Evolutionary conservation across 2,888 invertebrate species (phyloP), one percentile per base, ranked within the genome.

Genomic region (Mamestra brassicae): DNA sequence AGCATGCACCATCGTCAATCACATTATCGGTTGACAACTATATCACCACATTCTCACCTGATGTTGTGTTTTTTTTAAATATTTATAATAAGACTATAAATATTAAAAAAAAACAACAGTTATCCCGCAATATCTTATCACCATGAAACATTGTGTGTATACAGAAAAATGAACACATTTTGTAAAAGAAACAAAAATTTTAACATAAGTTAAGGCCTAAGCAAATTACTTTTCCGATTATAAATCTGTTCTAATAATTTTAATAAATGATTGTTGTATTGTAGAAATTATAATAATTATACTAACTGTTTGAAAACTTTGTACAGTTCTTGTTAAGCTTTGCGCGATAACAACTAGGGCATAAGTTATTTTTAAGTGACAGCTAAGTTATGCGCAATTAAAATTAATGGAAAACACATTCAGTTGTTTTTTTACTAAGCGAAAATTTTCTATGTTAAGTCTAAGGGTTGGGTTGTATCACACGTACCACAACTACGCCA

Each of bases 341-440:
- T 42, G 34, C n/a, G 45, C 42, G 52, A 68, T 57, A 58, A 67
- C 26, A 58, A 61, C 36, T 13, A 17, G 10, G 15, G 11, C 57
- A 52, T 76, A 38, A 52, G 57, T 77, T 67, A 76, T 50, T 52
- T 26, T 45, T 76, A 76, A 76, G 67, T 66, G 61, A 62, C 76
- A 62, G 34, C 17, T n/a, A 55, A 26, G 42, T 61, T 47, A 52
- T 15, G 47, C 7, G 45, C 17, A 54, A 17, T 63, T 38, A 63
- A 47, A 74, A 57, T 47, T 45, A 36, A 36, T 7, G 15, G 5
- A 13, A 52, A 7, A 6, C 34, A 52, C 6, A 64, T 55, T 55
- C 42, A n/a, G 11, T 45, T 61, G n/a, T 42, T 61, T 42, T 26
- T 4, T 61, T 61, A 26, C 42, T 42, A 61, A 42, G 2, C 6